Evolutionary conservation across 2,797 vertebrate species (phyloP), one percentile per base, ranked within the genome.

Genomic region (Manis javanica): DNA sequence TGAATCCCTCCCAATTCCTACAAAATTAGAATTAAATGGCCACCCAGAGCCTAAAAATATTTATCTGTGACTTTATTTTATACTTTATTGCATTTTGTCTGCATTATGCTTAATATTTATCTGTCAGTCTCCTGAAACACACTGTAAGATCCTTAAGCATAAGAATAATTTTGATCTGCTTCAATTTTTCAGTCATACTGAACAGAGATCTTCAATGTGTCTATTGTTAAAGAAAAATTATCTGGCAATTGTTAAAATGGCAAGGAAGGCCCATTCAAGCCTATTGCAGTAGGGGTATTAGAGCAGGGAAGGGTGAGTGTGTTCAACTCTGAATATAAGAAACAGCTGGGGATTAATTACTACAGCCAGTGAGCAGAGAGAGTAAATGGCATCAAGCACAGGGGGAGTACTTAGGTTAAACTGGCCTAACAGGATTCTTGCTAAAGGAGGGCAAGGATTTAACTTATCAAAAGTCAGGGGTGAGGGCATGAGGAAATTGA

Each of bases 41-140:
- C 55, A 78, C 37, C 5, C 42, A 72, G 72, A 57, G 46, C n/a
- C 31, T 71, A 37, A 85, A 79, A 69, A 49, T 92, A 89, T 85
- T 85, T 95, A 69, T 66, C 49, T 49, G 12, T 78, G 37, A 46
- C 24, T 39, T 78, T 95, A 57, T 63, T 79, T 24, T 78, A 34
- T 12, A 87, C 23, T 83, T 83, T 51, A 42, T 69, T 53, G 42
- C 7, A 31, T 92, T 85, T 53, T 63, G n/a, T 64, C 11, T 7
- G 2, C 31, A 57, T 37, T 39, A 64, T 79, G 10, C 53, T 82
- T 83, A 68, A 84, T 93, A 72, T 85, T 91, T 95, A 84, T 87
- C 16, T 37, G 61, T 71, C 42, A 64, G 61, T 77, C 24, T 89
- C 31, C 37, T 63, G 39, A 90, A 77, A 85, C 42, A 87, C 2